Evolutionary conservation across 2,113 vertebrate species (phyloP), one percentile per base, ranked within the genome.

Genomic region (Aegithalos caudatus): DNA sequence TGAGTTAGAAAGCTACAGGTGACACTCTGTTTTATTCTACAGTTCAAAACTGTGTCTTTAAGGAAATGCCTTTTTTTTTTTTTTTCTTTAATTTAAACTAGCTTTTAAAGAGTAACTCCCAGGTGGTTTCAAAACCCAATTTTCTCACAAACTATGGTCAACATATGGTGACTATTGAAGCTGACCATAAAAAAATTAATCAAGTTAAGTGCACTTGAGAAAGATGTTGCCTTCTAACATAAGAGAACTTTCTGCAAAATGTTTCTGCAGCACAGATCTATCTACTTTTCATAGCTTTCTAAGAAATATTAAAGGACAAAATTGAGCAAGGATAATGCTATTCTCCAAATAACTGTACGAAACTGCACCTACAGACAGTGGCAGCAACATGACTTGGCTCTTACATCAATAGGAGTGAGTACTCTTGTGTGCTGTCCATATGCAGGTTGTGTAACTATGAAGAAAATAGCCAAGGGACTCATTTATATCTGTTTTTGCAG

Each of bases 401-500:
- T 69, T n/a, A 18, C 61, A 77, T 80, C 86, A 82, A 35, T 14
- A 21, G 4, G 27, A 93, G 45, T 28, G 35, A 70, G 29, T 27
- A 18, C 21, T 67, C 38, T 69, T 2, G 38, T 42, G 33, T 84
- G 77, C 28, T 50, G 73, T 80, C 79, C 92, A 50, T 73, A 72
- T 50, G 77, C 77, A 93, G 78, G 20, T 91, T 62, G 8, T 1
- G 5, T 37, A 51, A 35, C 90, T 42, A 8, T 23, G 64, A 93
- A 93, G 48, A 66, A 91, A 92, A 87, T 31, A 91, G 62, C 81
- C 95, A 90, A 76, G 95, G 95, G 95, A 97, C 86, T 86, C 42
- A 57, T 96, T 92, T 86, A 48, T 90, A 95, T 88, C 31, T 38
- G 38, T 17, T 94, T 97, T 95, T 95, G 93, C 96, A 97, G 96